phyloP scores from a whole-genome alignment of 2,113 vertebrate genomes.

The Haliaeetus leucogaster region DNA sequence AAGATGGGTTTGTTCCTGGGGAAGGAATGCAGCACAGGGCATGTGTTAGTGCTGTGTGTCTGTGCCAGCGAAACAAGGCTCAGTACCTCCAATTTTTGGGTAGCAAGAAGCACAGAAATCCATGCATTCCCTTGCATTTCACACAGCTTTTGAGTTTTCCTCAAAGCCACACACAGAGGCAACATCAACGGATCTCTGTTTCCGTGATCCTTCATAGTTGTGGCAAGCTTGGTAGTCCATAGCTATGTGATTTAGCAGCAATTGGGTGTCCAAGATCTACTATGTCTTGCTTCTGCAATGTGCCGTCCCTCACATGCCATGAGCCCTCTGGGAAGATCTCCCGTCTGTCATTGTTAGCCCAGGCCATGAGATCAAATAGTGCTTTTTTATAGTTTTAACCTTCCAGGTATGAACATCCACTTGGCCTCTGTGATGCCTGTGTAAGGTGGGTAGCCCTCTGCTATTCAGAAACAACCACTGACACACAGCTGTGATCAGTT shows the following conservation, averaged over 20 bases:
- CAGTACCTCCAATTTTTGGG: background rate
- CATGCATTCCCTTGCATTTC: background rate
- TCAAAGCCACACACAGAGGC: background rate
- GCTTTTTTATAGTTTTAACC: background rate
- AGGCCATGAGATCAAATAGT: background rate
- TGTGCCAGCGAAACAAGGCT: background rate
- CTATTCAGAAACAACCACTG: background rate
- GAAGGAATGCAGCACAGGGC: accelerated
- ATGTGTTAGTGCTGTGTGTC: background rate
- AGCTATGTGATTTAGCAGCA: background rate
- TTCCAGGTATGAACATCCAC: background rate
- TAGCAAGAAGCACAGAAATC: background rate
- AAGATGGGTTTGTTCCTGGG: background rate
- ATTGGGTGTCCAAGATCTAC: background rate
- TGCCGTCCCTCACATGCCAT: background rate
- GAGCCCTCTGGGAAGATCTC: background rate
- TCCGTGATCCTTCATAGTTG: background rate
- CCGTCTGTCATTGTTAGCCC: background rate
- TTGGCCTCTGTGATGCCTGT: background rate
- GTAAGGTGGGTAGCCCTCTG: background rate
- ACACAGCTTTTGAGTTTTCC: background rate
- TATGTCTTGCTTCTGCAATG: background rate
- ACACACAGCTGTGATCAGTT: accelerated
- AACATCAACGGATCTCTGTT: background rate
- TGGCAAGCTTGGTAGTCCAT: background rate